Conservation (phyloP, 2,797 vertebrate genomes). For the Rhynchonycteris naso region DNA sequence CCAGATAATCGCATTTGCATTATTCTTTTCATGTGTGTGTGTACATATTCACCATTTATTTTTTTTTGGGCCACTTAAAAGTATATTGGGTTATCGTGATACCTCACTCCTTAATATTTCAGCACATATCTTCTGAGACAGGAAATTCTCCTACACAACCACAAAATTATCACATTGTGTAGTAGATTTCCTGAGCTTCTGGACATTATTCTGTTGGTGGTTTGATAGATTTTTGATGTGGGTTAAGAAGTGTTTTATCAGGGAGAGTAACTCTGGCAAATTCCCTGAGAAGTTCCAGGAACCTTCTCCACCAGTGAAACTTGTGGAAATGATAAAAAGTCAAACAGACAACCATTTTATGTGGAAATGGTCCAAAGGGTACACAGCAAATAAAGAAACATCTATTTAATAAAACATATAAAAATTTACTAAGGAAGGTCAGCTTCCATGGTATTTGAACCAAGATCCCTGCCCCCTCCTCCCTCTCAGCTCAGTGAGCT, state of each 20-base stretch:
- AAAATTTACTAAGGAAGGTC: neutral
- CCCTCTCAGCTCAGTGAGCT: neutral
- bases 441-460: neutral
- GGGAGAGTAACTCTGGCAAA: neutral
- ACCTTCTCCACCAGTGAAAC: neutral
- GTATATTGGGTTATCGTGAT: neutral
- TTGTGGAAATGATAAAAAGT: neutral
- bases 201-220: neutral
- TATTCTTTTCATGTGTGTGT: neutral
- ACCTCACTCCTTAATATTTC: neutral
- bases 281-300: neutral
- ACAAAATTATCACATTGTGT: neutral
- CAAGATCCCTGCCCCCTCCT: neutral
- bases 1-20: neutral
- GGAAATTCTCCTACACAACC: neutral
- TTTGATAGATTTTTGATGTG: neutral
- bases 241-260: neutral
- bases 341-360: neutral
- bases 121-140: neutral
- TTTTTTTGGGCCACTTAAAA: neutral
- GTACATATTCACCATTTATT: neutral
- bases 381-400: neutral
- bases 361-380: neutral
- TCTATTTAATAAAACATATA: neutral
- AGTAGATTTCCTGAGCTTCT: neutral